phyloP scores from a whole-genome alignment of 2,888 invertebrate genomes.

The Belgica antarctica region DNA sequence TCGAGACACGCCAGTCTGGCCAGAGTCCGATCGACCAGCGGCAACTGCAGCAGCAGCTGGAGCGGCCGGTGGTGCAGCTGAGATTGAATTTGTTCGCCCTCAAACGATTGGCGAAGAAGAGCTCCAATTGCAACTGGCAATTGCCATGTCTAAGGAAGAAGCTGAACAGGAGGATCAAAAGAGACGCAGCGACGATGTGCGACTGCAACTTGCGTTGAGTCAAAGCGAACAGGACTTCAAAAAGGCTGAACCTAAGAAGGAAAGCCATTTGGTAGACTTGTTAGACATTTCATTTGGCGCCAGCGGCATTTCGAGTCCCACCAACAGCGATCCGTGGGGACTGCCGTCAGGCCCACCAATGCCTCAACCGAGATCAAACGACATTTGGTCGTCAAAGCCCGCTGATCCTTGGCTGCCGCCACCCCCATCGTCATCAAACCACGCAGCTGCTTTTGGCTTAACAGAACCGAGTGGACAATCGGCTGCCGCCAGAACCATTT shows the following conservation, averaged over 20 bases:
- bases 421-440: neutral
- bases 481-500: conserved; percentile 50
- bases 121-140: conserved; percentile 92
- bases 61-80: conserved; percentile 58
- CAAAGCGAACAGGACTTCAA: conserved; percentile 93
- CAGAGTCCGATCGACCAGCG: conserved; percentile 51
- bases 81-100: conserved; percentile 90
- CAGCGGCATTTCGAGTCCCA: conserved; percentile 58
- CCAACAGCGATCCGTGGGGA: conserved; percentile 72
- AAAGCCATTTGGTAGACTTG: conserved; percentile 76
- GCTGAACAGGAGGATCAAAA: conserved; percentile 95
- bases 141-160: conserved; percentile 98
- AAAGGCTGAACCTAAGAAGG: conserved; percentile 56
- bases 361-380: conserved; percentile 54
- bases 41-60: conserved; percentile 49
- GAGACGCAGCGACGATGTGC: conserved; percentile 90
- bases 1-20: conserved; percentile 52
- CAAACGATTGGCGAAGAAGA: conserved; percentile 98
- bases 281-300: conserved; percentile 75
- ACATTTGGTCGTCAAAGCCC: conserved; percentile 49
- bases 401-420: conserved; percentile 53
- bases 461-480: conserved; percentile 46
- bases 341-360: conserved; percentile 59
- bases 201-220: conserved; percentile 90
- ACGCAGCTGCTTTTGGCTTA: conserved; percentile 49